Evolutionary conservation across 2,113 vertebrate species (phyloP).

Genomic region (Furnarius figulus): DNA sequence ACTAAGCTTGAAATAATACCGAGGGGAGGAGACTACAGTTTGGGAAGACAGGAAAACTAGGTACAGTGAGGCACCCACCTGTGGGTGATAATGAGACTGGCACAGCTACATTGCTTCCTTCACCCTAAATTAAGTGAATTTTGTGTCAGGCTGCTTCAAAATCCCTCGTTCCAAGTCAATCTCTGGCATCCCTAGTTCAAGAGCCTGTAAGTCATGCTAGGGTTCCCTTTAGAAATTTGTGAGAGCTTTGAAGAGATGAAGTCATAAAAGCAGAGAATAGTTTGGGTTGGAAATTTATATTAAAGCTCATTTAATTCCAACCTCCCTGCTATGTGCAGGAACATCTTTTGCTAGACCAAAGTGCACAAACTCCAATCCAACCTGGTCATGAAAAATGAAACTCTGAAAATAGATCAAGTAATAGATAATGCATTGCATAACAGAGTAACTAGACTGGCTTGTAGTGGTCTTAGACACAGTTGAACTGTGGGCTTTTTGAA

Average conservation of each 20-base stretch:
- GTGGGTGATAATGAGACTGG: background rate
- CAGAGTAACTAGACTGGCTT: background rate
- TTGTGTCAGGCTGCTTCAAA: background rate
- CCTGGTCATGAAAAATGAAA: background rate
- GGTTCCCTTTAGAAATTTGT: background rate
- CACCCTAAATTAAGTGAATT: background rate
- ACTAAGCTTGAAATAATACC: background rate
- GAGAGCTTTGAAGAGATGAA: background rate
- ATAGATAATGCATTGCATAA: background rate
- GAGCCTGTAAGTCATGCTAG: background rate
- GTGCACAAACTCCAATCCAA: background rate
- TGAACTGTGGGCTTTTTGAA: background rate
- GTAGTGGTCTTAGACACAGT: background rate
- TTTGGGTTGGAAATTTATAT: background rate
- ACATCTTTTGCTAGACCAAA: background rate
- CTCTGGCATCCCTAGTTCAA: background rate
- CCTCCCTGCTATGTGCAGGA: background rate
- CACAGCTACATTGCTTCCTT: background rate
- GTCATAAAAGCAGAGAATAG: background rate
- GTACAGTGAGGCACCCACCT: background rate
- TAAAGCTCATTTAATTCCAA: background rate
- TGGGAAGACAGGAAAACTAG: background rate
- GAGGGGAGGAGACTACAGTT: accelerated
- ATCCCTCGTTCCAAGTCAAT: background rate
- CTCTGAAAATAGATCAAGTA: background rate